phyloP scores from a whole-genome alignment of 2,888 invertebrate species.

The Drosophila kanekoi region DNA sequence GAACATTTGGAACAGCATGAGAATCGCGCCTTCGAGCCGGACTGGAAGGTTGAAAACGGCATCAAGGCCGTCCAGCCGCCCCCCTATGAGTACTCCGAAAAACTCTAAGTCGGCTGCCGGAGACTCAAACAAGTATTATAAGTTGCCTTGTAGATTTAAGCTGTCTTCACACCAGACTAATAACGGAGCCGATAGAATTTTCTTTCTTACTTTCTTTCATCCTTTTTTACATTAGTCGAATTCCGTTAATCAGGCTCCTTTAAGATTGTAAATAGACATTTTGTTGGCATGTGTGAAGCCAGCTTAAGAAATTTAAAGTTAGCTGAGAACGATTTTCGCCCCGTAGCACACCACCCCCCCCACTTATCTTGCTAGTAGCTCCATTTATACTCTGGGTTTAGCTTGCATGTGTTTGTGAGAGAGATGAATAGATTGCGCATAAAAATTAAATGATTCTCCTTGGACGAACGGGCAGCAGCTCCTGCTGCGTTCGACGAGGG shows the following conservation, averaged over 20 bases:
- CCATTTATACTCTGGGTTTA: conserved; percentile 40
- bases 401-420: conserved; percentile 73
- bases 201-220: too few species aligned
- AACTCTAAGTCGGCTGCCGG: conserved; percentile 41
- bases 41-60: conserved; percentile 79
- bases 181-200: neutral
- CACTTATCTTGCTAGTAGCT: conserved; percentile 42
- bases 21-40: conserved; percentile 80
- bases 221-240: too few species aligned
- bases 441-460: conserved; percentile 74
- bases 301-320: conserved; percentile 20
- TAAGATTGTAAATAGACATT: neutral
- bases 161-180: conserved; percentile 2
- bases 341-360: conserved; percentile 4
- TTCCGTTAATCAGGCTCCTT: too few species aligned
- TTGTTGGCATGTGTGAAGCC: conserved; percentile 1
- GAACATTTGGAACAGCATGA: conserved; percentile 61
- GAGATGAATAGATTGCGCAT: conserved; percentile 83
- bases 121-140: conserved; percentile 49
- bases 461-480: neutral
- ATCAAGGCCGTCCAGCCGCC: conserved; percentile 21
- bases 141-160: conserved; percentile 34
- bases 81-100: conserved; percentile 57
- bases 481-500: neutral
- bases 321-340: conserved; percentile 9